phyloP scores from a whole-genome alignment of 2,888 invertebrate genomes.

The Aquatica leii region DNA sequence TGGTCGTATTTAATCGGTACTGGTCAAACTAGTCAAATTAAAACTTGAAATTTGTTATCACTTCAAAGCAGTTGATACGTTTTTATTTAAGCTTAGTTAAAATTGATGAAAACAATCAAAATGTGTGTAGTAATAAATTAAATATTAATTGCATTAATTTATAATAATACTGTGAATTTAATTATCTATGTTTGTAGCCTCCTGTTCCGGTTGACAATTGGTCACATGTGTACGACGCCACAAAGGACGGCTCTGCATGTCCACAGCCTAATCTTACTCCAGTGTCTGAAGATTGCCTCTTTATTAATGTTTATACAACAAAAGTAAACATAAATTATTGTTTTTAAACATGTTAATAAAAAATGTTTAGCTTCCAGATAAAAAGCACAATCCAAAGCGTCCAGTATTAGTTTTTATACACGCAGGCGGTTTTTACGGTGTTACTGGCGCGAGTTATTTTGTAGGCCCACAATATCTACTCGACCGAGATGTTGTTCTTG shows the following conservation, averaged over 20 bases:
- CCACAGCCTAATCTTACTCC: constrained; percentile 53
- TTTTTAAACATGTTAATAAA: background rate
- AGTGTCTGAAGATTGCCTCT: constrained; percentile 70
- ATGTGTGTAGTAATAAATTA: too few relatives aligned
- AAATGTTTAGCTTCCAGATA: background rate
- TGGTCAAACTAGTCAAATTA: too few relatives aligned
- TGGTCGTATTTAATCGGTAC: too few relatives aligned
- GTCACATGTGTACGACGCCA: constrained; percentile 34
- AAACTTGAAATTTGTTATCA: too few relatives aligned
- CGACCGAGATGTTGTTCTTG: constrained; percentile 71
- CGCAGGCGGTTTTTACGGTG: constrained; percentile 71
- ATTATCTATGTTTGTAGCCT: too few relatives aligned
- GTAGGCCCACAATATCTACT: constrained; percentile 70
- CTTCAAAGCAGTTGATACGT: too few relatives aligned
- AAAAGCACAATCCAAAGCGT: constrained; percentile 45
- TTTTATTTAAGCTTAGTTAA: too few relatives aligned
- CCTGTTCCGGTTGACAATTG: constrained; percentile 37
- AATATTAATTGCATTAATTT: too few relatives aligned
- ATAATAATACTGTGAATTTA: constrained; percentile 4
- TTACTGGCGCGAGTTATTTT: constrained; percentile 66
- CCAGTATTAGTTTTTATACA: constrained; percentile 76
- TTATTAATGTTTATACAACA: constrained; percentile 69
- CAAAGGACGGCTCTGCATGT: constrained; percentile 53
- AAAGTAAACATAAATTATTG: constrained; percentile 55
- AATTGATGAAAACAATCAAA: too few relatives aligned